These are phyloP conservation scores for Formica selysi DNA, from an alignment of 1,140 invertebrate genomes.

Conservation along the genomic window DNA sequence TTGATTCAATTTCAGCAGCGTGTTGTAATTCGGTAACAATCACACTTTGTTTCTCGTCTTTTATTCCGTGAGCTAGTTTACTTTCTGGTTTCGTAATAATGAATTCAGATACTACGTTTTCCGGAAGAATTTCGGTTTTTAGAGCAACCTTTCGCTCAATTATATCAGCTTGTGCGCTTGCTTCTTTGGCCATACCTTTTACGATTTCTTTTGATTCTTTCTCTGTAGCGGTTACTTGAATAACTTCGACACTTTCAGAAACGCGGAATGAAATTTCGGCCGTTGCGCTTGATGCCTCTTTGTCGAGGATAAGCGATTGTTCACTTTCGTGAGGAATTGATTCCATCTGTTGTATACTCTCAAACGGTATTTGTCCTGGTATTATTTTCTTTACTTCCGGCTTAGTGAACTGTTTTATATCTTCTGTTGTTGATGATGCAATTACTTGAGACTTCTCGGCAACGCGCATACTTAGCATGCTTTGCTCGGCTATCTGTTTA, in stretches of 20 bases:
- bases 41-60: constrained; percentile 85
- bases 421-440: constrained; percentile 73
- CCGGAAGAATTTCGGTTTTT: constrained; percentile 82
- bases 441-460: constrained; percentile 79
- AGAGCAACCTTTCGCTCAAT: constrained; percentile 82
- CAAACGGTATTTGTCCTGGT: constrained; percentile 79
- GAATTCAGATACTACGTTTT: constrained; percentile 80
- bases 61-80: constrained; percentile 80
- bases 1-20: constrained; percentile 85
- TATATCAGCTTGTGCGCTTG: constrained; percentile 79
- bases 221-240: constrained; percentile 80
- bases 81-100: constrained; percentile 75
- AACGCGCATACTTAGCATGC: constrained; percentile 73
- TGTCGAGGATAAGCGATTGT: constrained; percentile 63
- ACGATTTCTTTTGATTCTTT: constrained; percentile 83
- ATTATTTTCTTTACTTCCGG: constrained; percentile 74
- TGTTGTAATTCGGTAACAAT: constrained; percentile 86
- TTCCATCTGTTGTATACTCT: constrained; percentile 77
- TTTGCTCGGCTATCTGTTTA: constrained; percentile 76
- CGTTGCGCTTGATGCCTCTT: constrained; percentile 64
- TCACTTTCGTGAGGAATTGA: constrained; percentile 80
- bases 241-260: constrained; percentile 79
- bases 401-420: constrained; percentile 64
- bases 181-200: constrained; percentile 82
- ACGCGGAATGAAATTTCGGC: constrained; percentile 78